phyloP scores from a whole-genome alignment of 2,113 vertebrate genomes.

The Laticauda colubrina region DNA sequence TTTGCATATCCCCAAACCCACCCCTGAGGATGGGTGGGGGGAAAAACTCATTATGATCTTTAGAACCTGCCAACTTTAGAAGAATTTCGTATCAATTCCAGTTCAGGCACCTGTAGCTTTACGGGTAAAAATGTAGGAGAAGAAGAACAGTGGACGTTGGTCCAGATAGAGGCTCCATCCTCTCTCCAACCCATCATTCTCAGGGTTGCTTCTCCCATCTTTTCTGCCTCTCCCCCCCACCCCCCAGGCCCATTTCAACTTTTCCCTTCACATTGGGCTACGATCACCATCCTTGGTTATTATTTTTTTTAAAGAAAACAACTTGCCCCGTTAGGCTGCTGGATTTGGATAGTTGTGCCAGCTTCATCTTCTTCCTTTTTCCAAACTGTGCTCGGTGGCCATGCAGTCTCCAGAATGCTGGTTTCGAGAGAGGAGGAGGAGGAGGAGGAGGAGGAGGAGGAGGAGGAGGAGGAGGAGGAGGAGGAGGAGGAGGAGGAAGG shows the following conservation, averaged over 20 bases:
- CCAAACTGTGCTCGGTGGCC: conserved; percentile 30
- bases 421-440: conserved; percentile 42
- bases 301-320: neutral
- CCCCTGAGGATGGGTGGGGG: conserved; percentile 9
- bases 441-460: too few species aligned
- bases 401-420: conserved; percentile 42
- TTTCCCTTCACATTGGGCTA: conserved; percentile 23
- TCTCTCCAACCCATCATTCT: conserved; percentile 4
- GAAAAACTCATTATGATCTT: conserved; percentile 19
- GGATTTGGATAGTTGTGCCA: conserved; percentile 34
- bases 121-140: conserved; percentile 38
- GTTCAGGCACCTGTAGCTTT: conserved; percentile 41
- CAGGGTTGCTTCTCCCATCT: neutral
- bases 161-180: conserved; percentile 45
- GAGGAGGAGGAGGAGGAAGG: too few species aligned
- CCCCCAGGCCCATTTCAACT: neutral
- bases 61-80: conserved; percentile 32
- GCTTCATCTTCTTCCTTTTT: conserved; percentile 32
- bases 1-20: conserved; percentile 39
- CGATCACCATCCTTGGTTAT: conserved; percentile 19
- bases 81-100: conserved; percentile 46
- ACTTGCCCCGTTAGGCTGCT: neutral
- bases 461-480: too few species aligned
- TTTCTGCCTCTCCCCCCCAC: neutral
- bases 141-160: conserved; percentile 49